phyloP scores from a whole-genome alignment of 1,140 invertebrate genomes.

The Saccostrea cuccullata region DNA sequence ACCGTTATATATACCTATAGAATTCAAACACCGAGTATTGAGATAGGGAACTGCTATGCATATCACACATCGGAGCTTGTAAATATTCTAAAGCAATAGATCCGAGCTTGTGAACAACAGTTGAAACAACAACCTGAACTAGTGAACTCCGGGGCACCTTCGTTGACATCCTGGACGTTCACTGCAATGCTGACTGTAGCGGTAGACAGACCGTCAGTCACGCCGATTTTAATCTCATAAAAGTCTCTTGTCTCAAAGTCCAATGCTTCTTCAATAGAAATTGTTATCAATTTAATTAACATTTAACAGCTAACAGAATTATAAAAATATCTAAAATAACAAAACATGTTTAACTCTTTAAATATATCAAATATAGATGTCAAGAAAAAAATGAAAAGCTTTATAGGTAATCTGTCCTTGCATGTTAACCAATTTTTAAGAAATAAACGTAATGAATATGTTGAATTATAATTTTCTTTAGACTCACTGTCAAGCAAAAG shows the following conservation, averaged over 20 bases:
- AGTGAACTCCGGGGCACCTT: conserved; percentile 21
- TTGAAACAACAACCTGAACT: not conserved
- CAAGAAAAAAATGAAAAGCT: no score
- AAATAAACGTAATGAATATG: no score
- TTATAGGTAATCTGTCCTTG: no score
- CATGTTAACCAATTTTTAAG: no score
- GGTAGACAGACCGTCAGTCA: not conserved
- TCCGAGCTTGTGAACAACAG: not conserved
- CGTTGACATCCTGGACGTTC: conserved; percentile 29
- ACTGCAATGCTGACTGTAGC: not conserved
- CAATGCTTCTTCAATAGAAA: not conserved
- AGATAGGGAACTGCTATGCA: no score
- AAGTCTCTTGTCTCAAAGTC: not conserved
- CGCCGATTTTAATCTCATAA: conserved; percentile 9
- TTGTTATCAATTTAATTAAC: not conserved
- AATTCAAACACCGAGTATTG: not conserved
- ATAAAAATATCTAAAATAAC: not conserved
- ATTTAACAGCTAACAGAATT: not conserved
- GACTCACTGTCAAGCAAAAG: not conserved
- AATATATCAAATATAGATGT: no score
- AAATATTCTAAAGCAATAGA: no score
- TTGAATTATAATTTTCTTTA: not conserved
- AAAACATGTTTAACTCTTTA: not conserved
- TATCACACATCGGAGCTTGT: no score
- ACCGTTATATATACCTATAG: not conserved